Base-by-base conservation (phyloP, 2,888 invertebrate species). In the Drosophila prolongata region DNA sequence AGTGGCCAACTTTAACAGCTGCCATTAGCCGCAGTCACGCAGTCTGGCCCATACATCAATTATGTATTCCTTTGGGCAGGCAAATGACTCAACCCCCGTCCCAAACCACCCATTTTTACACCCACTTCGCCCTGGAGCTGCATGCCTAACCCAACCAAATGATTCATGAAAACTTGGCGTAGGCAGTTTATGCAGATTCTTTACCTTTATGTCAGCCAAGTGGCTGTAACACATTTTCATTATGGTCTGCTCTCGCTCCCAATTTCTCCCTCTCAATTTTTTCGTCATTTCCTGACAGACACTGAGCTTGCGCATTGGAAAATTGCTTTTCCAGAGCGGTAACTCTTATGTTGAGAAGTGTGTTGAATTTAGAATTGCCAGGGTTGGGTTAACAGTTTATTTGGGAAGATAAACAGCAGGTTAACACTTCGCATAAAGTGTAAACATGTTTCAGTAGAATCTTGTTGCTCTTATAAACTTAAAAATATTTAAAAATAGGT, bases 101-200 rank as follows among this genome's bases (percentile, higher is more conserved):
- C 47, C 34, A 19, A 52, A 43, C 58, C 68, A 68, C 68, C 70
- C 70, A 50, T 9, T 53, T 53, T 40, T n/a, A 38, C 34, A 10
- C 35, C 38, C 44, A 52, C 6, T 30, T 16, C 62, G 19, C 64
- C 40, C 52, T 16, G n/a, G 14, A 37, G 54, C 57, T 62, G 46
- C 54, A 53, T 66, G 64, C 79, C 79, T 78, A 74, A 74, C 79
- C 76, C 61, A 78, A 78, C 76, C 67, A 70, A 76, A 78, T 78
- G 79, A 78, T 74, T 78, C 78, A 78, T 78, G 76, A 74, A 65
- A 54, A 61, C 55, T 52, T 69, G 56, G 61, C 53, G 55, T 56
- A 64, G 47, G 60, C 62, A 58, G 55, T 53, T 68, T 61, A 52
- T 73, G 61, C 67, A 30, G 47, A 64, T 56, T 71, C 54, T 34